These are phyloP conservation scores for Hypanus sabinus DNA, from an alignment of 2,113 vertebrate genomes.

Conservation along the genomic window DNA sequence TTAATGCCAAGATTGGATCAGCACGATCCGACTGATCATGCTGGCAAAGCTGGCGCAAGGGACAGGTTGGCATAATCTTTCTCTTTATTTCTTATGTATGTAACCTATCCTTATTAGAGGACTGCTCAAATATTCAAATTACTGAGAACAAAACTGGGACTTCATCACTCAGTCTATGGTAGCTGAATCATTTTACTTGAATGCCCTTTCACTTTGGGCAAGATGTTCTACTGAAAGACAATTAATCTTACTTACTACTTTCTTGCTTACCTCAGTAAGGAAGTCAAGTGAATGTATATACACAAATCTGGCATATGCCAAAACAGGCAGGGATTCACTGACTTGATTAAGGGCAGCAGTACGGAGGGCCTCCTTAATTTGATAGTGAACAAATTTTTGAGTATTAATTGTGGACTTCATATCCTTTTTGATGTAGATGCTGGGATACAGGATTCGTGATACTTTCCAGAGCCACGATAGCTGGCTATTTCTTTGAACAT, in stretches of 20 bases:
- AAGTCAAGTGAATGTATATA: constrained; percentile 57
- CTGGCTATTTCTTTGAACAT: constrained; percentile 62
- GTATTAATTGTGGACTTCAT: constrained; percentile 54
- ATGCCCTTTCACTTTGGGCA: background rate
- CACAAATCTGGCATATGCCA: constrained; percentile 68
- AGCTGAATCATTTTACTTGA: background rate
- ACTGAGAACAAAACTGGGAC: background rate
- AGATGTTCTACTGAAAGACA: too few relatives aligned
- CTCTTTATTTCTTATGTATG: too few relatives aligned
- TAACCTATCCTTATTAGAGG: background rate
- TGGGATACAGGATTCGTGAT: constrained; percentile 74
- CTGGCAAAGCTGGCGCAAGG: too few relatives aligned
- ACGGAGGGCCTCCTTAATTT: constrained; percentile 72
- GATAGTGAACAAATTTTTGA: constrained; percentile 62
- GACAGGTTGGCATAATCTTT: too few relatives aligned
- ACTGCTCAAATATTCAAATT: background rate
- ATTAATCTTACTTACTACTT: background rate
- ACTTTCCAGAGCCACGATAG: constrained; percentile 80
- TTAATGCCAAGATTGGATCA: too few relatives aligned
- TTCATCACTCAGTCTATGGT: background rate
- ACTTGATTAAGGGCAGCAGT: constrained; percentile 60
- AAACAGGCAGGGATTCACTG: constrained; percentile 61
- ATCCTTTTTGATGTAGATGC: constrained; percentile 69
- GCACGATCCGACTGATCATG: too few relatives aligned
- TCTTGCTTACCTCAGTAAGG: constrained; percentile 58